These are phyloP conservation scores for Plodia interpunctella DNA, from an alignment of 1,140 invertebrate species.

Conservation along the genomic window DNA sequence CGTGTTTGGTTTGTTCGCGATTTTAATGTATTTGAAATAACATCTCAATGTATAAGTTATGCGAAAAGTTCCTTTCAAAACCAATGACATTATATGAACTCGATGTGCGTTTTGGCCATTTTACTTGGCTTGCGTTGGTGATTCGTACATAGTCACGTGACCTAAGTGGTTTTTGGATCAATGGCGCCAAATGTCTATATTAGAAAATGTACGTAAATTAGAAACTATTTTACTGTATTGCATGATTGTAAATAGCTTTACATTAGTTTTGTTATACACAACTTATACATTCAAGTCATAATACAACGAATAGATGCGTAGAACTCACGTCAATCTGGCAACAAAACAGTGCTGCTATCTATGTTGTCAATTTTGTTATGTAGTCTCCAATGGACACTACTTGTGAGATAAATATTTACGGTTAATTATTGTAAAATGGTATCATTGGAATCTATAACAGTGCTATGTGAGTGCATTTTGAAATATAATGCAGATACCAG, in stretches of 20 bases:
- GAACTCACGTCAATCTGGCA: conserved; percentile 71
- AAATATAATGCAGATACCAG: conserved; percentile 14
- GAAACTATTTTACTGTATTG: conserved; percentile 46
- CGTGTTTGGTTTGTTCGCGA: conserved; percentile 46
- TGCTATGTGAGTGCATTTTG: conserved; percentile 44
- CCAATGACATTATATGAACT: conserved; percentile 73
- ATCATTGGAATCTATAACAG: conserved; percentile 24
- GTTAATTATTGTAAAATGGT: conserved; percentile 48
- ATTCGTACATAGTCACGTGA: conserved; percentile 77
- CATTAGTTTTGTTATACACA: conserved; percentile 16
- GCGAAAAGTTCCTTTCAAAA: conserved; percentile 63
- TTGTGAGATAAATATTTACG: conserved; percentile 74
- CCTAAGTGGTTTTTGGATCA: conserved; percentile 73
- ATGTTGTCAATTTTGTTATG: conserved; percentile 76
- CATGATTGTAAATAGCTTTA: conserved; percentile 38
- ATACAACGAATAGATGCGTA: conserved; percentile 65
- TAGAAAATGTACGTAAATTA: conserved; percentile 70
- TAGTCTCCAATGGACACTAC: conserved; percentile 67
- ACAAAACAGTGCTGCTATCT: conserved; percentile 77
- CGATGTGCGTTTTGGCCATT: conserved; percentile 76
- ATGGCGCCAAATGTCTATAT: conserved; percentile 76
- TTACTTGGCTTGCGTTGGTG: conserved; percentile 75
- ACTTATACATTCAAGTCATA: conserved; percentile 41
- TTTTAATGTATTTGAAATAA: conserved; percentile 40
- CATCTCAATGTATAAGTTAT: conserved; percentile 64